phyloP scores from a whole-genome alignment of 2,888 invertebrate species.

The Drosophila cyrtoloma region DNA sequence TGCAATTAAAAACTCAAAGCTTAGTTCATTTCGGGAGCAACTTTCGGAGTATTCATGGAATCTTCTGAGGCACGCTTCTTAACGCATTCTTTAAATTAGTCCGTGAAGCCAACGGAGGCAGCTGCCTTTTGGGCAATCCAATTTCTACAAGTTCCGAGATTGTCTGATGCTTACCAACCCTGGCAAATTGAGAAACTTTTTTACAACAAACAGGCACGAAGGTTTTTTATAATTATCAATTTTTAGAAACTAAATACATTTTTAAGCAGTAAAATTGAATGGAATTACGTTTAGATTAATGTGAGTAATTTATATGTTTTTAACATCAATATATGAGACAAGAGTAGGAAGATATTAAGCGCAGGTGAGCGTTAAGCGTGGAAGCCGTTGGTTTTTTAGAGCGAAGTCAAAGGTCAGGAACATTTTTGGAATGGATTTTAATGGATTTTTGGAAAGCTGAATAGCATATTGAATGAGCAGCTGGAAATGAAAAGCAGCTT shows the following conservation, averaged over 20 bases:
- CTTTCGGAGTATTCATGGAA: slow-evolving; percentile 33
- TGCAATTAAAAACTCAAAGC: slow-evolving; percentile 50
- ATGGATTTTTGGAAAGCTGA: slow-evolving; percentile 1
- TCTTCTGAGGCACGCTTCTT: slow-evolving; percentile 21
- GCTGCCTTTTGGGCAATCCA: background rate
- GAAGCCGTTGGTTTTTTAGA: slow-evolving; percentile 47
- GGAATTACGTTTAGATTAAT: slow-evolving; percentile 22
- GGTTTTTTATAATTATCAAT: slow-evolving; percentile 35
- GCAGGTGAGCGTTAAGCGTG: slow-evolving; percentile 1
- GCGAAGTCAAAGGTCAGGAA: slow-evolving; percentile 19
- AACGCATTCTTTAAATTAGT: slow-evolving; percentile 18
- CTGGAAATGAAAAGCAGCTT: slow-evolving; percentile 35
- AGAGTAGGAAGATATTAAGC: background rate
- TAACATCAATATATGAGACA: slow-evolving; percentile 4
- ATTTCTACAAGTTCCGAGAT: slow-evolving; percentile 16
- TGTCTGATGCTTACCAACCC: slow-evolving; percentile 14
- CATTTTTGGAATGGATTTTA: slow-evolving; percentile 2
- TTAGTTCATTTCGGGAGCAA: slow-evolving; percentile 26
- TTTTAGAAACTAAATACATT: slow-evolving; percentile 30
- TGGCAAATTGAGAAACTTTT: slow-evolving; percentile 48
- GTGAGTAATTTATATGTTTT: slow-evolving; percentile 26
- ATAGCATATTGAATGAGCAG: slow-evolving; percentile 5
- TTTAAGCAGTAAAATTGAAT: slow-evolving; percentile 22
- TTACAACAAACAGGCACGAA: slow-evolving; percentile 47
- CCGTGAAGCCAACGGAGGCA: slow-evolving; percentile 16